Evolutionary conservation across 2,888 invertebrate genomes (phyloP).

Genomic region (Troglohyphantes excavatus): DNA sequence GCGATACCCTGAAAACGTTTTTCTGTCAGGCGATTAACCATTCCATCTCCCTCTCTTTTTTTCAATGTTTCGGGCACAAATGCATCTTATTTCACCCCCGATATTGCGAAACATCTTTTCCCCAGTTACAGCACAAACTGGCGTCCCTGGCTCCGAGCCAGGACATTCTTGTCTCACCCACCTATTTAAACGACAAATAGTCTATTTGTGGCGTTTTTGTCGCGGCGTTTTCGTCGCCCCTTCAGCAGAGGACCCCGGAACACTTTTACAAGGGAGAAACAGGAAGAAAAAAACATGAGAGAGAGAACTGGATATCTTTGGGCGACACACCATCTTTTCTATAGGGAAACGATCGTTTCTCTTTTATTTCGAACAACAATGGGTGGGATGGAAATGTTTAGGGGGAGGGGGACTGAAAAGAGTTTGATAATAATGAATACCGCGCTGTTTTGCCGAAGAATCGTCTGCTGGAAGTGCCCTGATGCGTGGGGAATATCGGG

Average conservation of each 20-base stretch:
- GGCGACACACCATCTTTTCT: slow-evolving; percentile 19
- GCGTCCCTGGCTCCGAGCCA: slow-evolving; percentile 45
- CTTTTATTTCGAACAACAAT: slow-evolving; percentile 21
- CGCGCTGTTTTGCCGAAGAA: slow-evolving; percentile 33
- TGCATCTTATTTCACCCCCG: slow-evolving; percentile 46
- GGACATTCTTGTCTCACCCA: slow-evolving; percentile 19
- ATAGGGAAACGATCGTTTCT: slow-evolving; percentile 57
- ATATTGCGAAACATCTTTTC: slow-evolving; percentile 41
- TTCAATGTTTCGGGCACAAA: slow-evolving; percentile 16
- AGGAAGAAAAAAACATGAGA: not conserved
- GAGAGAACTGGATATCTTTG: slow-evolving; percentile 38
- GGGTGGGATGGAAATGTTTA: slow-evolving; percentile 40
- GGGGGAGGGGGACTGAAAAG: slow-evolving; percentile 8
- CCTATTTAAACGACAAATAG: slow-evolving; percentile 62
- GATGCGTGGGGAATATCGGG: slow-evolving; percentile 27
- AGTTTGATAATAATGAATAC: slow-evolving; percentile 47
- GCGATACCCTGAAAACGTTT: slow-evolving; percentile 9
- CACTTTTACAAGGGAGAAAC: not conserved
- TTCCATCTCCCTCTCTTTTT: slow-evolving; percentile 6
- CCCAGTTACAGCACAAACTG: not conserved
- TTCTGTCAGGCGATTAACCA: slow-evolving; percentile 10
- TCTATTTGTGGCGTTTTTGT: slow-evolving; percentile 45
- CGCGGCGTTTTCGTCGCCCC: slow-evolving; percentile 9
- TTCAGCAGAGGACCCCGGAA: slow-evolving; percentile 4
- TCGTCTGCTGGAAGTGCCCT: slow-evolving; percentile 9